Base-by-base conservation (phyloP, 2,113 vertebrate species). In the Trichomycterus rosablanca region DNA sequence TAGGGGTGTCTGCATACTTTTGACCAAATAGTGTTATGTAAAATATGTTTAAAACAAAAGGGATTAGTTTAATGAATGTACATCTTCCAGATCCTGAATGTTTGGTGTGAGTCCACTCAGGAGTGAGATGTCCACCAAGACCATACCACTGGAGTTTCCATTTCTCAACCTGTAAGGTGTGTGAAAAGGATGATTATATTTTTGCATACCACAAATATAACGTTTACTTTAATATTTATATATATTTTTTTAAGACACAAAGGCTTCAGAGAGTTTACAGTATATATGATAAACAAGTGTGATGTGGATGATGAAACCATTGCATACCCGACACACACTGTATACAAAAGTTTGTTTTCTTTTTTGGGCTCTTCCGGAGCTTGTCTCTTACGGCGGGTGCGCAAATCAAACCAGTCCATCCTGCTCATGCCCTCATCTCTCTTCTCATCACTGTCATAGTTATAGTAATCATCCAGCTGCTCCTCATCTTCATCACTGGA, bases 61-160 rank as follows among this genome's bases (percentile, higher is more conserved):
- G n/a, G n/a, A n/a, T n/a, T n/a, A n/a, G n/a, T n/a, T n/a, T n/a
- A n/a, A n/a, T n/a, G n/a, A n/a, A n/a, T n/a, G n/a, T 54, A 88
- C 86, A 61, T 87, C 74, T 20, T 87, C 81, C 0, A 88, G 80
- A 1, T 86, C 81, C n/a, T 64, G 71, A 4, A 66, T 74, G 34
- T 85, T 78, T 49, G 80, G 81, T 19, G 77, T 73, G 39, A 88
- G 74, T 3, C 86, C 86, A 45, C 84, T 87, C 37, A 88, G 67
- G 14, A 88, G 79, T 14, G 83, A 80, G 42, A 88, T 79, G 67
- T 88, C 86, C 56, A 85, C 83, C 50, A 86, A 40, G 8, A 81
- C 83, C 84, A 88, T 88, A 49, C 81, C 84, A 35, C 74, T 76
- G 53, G 59, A n/a, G 15, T 39, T 75, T 6, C 32, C 44, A 4